Base-by-base conservation (phyloP, 2,888 invertebrate genomes). In the Hymenopus coronatus region DNA sequence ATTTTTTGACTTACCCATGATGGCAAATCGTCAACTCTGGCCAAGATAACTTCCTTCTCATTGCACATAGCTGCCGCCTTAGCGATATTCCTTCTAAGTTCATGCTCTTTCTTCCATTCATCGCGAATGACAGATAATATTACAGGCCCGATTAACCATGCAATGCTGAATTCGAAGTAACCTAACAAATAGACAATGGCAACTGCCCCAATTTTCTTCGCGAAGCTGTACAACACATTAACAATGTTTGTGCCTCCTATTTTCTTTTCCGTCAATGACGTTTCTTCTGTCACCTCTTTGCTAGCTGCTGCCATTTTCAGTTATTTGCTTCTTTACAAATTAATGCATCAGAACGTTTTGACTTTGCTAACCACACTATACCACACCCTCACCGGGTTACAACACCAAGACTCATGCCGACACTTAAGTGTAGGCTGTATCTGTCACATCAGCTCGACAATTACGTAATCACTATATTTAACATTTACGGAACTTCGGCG, bases 1-100 rank as follows among this genome's bases (percentile, higher is more conserved):
- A 70, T 70, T 70, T 70, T 70, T 70, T 25, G 15, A 25, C 95
- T 94, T 93, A 98, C 98, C 99, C 99, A 99, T 40, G 98, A 97
- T 70, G 99, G 99, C 91, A 99, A 93, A 93, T 99, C 98, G 92
- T 98, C 97, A 88, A 99, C 95, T 92, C 97, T 95, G 4, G 97
- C 98, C 90, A 97, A 94, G 90, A 99, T 97, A 81, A 98, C 96
- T 91, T 97, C 97, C 93, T 97, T 97, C 93, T 99, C 98, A 88
- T 96, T 96, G 1, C 96, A 95, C 91, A 96, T 92, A 0, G 97
- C 97, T 6, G 96, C 95, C 20, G 96, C 95, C 93, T 97, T 97
- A 83, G 97, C 97, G 89, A 97, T 94, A 91, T 95, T 95, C 90
- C 97, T 95, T 91, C 95, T 96, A 91, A 96, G 94, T 91, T 96